Base-by-base conservation (phyloP, 2,797 vertebrate genomes). In the Centropyge bicolor region DNA sequence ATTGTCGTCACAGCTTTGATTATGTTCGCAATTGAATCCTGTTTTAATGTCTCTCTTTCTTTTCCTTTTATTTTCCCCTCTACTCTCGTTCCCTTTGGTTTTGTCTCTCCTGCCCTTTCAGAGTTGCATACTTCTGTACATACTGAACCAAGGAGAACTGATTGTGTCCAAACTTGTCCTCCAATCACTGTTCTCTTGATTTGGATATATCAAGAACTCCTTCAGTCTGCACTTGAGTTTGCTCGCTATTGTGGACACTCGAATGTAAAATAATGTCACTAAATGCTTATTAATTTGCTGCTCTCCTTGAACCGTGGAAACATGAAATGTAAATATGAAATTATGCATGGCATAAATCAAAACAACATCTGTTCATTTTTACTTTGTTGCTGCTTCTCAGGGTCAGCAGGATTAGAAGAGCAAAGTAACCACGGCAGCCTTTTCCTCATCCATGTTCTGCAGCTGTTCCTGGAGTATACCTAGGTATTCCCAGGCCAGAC, bases 1-100 rank as follows among this genome's bases (percentile, higher is more conserved):
- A 45, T 68, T 86, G 48, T 54, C 19, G 2, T 63, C 43, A 48
- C 63, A 16, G 40, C 43, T 73, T 85, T 81, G 59, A 77, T 80
- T 74, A 71, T 16, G 38, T 63, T 70, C 35, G 19, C 43, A 52
- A 31, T 70, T 60, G 31, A 71, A 74, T 72, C 24, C n/a, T 16
- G 7, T 65, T 72, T 57, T 70, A 27, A 49, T 56, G 36, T 45
- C 11, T 49, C 22, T 57, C 19, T 63, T 22, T 24, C 57, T 68
- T 69, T 31, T 5, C 41, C 46, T 7, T 54, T 51, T 16, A 60
- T 66, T 52, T 61, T 46, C 10, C 35, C 27, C 41, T 70, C 24
- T 31, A n/a, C 40, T 76, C 4, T 22, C 16, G 7, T 62, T 57
- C 20, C 46, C 41, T 46, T 72, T 62, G 20, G 14, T 55, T 43